phyloP scores from a whole-genome alignment of 2,797 vertebrate genomes.

The Scolopax rusticola region DNA sequence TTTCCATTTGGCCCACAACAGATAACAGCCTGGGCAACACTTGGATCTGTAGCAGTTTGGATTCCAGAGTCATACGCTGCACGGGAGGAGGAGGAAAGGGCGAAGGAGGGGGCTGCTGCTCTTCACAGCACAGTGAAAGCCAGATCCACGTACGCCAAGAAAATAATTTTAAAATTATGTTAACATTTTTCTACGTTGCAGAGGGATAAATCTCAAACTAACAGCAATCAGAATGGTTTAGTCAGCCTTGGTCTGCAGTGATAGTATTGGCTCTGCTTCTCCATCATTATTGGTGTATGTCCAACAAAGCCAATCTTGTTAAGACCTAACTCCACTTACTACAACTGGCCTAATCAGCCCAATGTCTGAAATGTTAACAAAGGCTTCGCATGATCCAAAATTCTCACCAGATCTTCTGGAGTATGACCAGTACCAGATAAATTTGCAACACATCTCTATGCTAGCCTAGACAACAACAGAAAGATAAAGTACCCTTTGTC shows the following conservation, averaged over 20 bases:
- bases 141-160: not conserved
- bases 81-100: not conserved
- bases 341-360: not conserved
- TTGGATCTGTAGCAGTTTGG: not conserved
- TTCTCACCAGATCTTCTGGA: not conserved
- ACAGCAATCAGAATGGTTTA: not conserved
- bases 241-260: not conserved
- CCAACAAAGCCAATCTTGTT: not conserved
- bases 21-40: slow-evolving; percentile 14
- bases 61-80: slow-evolving; percentile 9
- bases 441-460: not conserved
- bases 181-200: not conserved
- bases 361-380: not conserved
- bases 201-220: not conserved
- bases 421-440: not conserved
- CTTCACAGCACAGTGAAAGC: not conserved
- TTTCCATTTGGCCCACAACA: slow-evolving; percentile 56
- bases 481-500: not conserved
- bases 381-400: not conserved
- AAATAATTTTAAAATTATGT: not conserved
- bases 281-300: not conserved
- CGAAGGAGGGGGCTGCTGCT: not conserved
- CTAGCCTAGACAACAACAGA: not conserved
- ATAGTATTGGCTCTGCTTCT: not conserved
- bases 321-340: not conserved